These are phyloP conservation scores for Atopsyche davidsoni DNA, from an alignment of 1,140 invertebrate species.

Conservation along the genomic window DNA sequence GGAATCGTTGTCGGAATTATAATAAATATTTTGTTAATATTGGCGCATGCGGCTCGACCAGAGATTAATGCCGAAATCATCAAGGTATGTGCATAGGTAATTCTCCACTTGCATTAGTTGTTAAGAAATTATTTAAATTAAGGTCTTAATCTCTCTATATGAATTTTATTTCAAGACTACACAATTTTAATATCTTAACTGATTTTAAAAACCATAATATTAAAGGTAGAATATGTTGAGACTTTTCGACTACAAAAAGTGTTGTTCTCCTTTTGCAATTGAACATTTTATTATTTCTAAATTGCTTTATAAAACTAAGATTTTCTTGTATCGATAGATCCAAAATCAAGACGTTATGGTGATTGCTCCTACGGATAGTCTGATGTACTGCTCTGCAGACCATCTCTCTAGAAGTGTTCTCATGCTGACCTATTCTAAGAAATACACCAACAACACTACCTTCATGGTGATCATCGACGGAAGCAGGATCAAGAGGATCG, in stretches of 20 bases:
- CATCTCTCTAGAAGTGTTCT: slow-evolving; percentile 25
- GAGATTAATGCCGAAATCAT: slow-evolving; percentile 53
- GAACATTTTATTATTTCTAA: slow-evolving; percentile 1
- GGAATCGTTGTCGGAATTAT: slow-evolving; percentile 72
- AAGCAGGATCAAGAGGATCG: slow-evolving; percentile 49
- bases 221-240: too few relatives aligned
- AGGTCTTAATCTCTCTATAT: slow-evolving; percentile 7
- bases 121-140: too few relatives aligned
- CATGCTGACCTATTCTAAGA: slow-evolving; percentile 31
- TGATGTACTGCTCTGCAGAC: slow-evolving; percentile 27
- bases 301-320: background rate
- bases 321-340: slow-evolving; percentile 12
- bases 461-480: slow-evolving; percentile 54
- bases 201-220: too few relatives aligned
- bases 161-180: too few relatives aligned
- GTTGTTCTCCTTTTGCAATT: too few relatives aligned
- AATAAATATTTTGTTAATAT: slow-evolving; percentile 65
- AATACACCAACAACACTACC: slow-evolving; percentile 33
- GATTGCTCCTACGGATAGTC: slow-evolving; percentile 11
- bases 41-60: slow-evolving; percentile 69
- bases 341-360: slow-evolving; percentile 17
- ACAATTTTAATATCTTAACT: too few relatives aligned
- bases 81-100: slow-evolving; percentile 51
- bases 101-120: too few relatives aligned
- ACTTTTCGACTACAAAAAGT: too few relatives aligned